A percentile compares a stretch with the other conserved stretches of the same genome.
These are phyloP conservation scores for Eilema griseolum DNA, from an alignment of 2,888 invertebrate species.

Conservation along the genomic window DNA sequence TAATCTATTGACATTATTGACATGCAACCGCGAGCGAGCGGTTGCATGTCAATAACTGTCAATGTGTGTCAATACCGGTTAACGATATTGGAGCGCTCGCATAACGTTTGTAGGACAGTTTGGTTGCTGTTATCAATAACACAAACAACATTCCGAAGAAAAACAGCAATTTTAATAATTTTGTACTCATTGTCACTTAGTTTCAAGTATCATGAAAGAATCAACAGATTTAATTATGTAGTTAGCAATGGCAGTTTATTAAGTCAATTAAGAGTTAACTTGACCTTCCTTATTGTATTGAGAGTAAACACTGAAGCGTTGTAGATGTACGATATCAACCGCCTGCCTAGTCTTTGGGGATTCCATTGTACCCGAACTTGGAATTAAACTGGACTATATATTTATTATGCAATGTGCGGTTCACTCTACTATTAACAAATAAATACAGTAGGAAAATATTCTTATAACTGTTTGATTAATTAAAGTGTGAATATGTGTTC, in stretches of 20 bases:
- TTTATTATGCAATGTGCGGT: slow-evolving; percentile 3
- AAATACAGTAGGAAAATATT: neutral
- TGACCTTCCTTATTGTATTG: neutral
- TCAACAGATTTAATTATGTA: neutral
- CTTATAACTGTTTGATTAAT: neutral
- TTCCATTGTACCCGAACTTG: slow-evolving; percentile 10
- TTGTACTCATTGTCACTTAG: neutral
- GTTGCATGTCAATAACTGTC: too few species aligned
- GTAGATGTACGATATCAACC: slow-evolving; percentile 11
- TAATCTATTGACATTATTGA: too few species aligned
- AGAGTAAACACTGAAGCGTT: neutral
- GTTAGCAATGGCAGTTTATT: neutral
- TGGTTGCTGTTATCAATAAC: neutral
- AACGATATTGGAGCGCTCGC: too few species aligned
- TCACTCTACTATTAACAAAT: neutral
- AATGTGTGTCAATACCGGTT: too few species aligned
- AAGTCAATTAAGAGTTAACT: neutral
- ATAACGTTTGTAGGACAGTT: neutral
- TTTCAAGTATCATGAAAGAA: neutral
- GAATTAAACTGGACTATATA: slow-evolving; percentile 9
- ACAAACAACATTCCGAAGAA: neutral
- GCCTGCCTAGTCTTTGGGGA: neutral
- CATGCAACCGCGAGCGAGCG: too few species aligned
- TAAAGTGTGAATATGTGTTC: neutral
- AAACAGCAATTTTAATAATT: neutral